A percentile compares a stretch with the other conserved stretches of the same genome.
Evolutionary conservation across 2,888 invertebrate species (phyloP).

Genomic region (Drosophila setosimentum): DNA sequence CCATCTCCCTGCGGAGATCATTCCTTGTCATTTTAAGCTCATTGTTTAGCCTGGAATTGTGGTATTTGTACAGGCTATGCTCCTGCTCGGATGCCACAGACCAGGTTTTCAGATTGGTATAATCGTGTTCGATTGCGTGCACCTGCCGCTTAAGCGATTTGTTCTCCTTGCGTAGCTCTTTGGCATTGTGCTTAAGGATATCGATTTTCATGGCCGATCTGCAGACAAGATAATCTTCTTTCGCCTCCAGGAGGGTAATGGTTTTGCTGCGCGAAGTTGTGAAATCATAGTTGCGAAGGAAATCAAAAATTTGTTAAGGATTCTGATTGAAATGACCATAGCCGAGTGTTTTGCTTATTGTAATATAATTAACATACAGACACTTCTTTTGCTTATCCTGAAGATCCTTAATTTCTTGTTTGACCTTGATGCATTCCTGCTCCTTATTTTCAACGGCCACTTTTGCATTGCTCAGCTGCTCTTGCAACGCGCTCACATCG

Average conservation of each 20-base stretch:
- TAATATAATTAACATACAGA: constrained; percentile 67
- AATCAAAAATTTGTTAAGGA: background rate
- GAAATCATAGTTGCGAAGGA: background rate
- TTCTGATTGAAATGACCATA: background rate
- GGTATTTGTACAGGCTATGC: constrained; percentile 85
- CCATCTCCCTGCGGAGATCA: constrained; percentile 83
- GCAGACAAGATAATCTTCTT: constrained; percentile 75
- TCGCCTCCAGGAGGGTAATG: constrained; percentile 75
- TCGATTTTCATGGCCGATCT: constrained; percentile 84
- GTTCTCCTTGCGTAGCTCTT: constrained; percentile 87
- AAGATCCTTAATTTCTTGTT: constrained; percentile 69
- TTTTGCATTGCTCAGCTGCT: constrained; percentile 88
- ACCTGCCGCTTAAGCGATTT: constrained; percentile 86
- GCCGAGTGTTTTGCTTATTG: background rate
- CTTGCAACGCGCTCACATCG: constrained; percentile 88
- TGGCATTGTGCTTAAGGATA: constrained; percentile 87
- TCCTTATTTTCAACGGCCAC: constrained; percentile 87
- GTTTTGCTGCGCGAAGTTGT: constrained; percentile 70
- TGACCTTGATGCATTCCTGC: constrained; percentile 77
- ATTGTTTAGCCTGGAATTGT: constrained; percentile 84
- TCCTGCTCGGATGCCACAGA: constrained; percentile 88
- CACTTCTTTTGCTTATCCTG: constrained; percentile 78
- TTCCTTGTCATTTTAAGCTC: constrained; percentile 84
- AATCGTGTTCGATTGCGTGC: constrained; percentile 86
- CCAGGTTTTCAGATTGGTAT: constrained; percentile 87